Conservation (phyloP, 2,888 invertebrate genomes). For the Hoplodrina blanda region DNA sequence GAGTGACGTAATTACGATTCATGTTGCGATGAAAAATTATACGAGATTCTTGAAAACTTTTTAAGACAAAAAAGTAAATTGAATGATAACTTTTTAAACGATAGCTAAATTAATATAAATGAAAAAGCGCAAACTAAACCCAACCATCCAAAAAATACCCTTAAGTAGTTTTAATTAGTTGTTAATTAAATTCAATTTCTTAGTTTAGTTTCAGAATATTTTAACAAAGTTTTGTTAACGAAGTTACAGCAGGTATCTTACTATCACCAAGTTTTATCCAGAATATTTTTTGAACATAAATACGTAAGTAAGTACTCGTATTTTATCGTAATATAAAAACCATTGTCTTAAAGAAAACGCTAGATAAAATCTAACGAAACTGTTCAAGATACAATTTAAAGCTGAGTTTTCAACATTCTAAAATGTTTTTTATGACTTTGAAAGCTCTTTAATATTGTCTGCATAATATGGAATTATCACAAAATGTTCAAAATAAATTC, state of each 20-base stretch:
- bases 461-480: neutral
- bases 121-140: slow-evolving; percentile 12
- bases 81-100: slow-evolving; percentile 10
- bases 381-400: neutral
- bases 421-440: neutral
- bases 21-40: too few relatives aligned
- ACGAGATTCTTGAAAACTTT: neutral
- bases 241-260: slow-evolving; percentile 18
- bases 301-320: too few relatives aligned
- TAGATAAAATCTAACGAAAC: slow-evolving; percentile 8
- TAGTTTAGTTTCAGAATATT: slow-evolving; percentile 5
- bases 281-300: neutral
- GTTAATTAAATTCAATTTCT: slow-evolving; percentile 21
- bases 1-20: neutral
- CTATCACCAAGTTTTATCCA: neutral
- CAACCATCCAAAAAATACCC: slow-evolving; percentile 10
- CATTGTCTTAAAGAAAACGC: neutral
- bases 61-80: neutral
- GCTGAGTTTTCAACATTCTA: too few relatives aligned
- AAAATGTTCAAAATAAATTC: neutral
- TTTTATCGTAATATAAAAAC: neutral
- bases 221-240: neutral
- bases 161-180: slow-evolving; percentile 32
- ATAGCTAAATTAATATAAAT: slow-evolving; percentile 1
- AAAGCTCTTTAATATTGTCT: slow-evolving; percentile 1